Conservation (phyloP, 1,140 invertebrate genomes). For the Apis florea region DNA sequence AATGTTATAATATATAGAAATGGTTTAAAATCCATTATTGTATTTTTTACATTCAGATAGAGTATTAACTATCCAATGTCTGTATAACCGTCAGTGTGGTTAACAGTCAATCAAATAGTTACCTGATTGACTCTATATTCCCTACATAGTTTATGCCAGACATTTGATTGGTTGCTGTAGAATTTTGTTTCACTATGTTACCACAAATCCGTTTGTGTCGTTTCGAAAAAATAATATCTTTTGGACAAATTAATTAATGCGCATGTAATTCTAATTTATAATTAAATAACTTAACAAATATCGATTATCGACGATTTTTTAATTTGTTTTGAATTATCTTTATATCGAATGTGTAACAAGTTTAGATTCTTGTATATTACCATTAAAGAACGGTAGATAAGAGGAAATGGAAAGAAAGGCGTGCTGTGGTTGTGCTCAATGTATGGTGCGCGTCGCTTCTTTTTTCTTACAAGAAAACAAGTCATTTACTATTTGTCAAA, state of each 20-base stretch:
- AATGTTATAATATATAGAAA: neutral
- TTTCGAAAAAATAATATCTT: constrained; percentile 43
- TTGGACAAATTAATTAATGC: constrained; percentile 30
- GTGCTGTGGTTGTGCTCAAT: constrained; percentile 50
- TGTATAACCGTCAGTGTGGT: neutral
- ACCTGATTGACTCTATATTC: neutral
- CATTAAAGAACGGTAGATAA: neutral
- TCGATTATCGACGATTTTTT: neutral
- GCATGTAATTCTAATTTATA: neutral
- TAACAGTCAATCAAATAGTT: constrained; percentile 13
- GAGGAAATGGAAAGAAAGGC: constrained; percentile 43
- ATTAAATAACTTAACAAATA: constrained; percentile 22
- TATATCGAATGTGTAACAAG: neutral
- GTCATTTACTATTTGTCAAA: constrained; percentile 32
- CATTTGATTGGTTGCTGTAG: constrained; percentile 19
- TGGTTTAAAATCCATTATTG: neutral
- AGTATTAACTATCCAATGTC: neutral
- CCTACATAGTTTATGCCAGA: constrained; percentile 9
- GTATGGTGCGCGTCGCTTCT: constrained; percentile 43
- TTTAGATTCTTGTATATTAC: constrained; percentile 12
- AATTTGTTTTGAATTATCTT: neutral
- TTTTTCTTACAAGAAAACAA: constrained; percentile 50
- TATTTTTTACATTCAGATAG: neutral
- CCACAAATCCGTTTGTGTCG: constrained; percentile 31
- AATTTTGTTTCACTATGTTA: constrained; percentile 41